A percentile compares a stretch with the other conserved stretches of the same genome.
phyloP scores from a whole-genome alignment of 2,113 vertebrate species.

The Nanorana parkeri region DNA sequence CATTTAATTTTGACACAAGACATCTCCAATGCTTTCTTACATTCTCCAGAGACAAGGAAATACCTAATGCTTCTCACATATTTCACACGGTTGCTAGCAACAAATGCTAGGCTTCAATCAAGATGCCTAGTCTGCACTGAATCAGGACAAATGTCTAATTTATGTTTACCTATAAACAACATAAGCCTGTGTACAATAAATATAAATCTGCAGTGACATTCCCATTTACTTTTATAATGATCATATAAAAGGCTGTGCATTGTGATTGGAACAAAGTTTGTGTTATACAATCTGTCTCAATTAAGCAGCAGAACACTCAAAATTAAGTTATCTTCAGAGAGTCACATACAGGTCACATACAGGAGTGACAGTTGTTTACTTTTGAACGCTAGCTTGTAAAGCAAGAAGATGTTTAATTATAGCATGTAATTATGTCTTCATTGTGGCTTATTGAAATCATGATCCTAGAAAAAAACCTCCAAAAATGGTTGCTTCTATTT shows the following conservation, averaged over 20 bases:
- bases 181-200: conserved; percentile 6
- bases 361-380: conserved; percentile 37
- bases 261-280: conserved; percentile 23
- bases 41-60: conserved; percentile 28
- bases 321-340: conserved; percentile 11
- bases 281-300: conserved; percentile 41
- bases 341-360: conserved; percentile 29
- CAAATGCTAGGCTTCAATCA: conserved; percentile 37
- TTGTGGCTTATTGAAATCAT: no score
- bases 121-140: conserved; percentile 3
- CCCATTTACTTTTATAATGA: conserved; percentile 7
- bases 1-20: conserved; percentile 22
- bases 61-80: conserved; percentile 16
- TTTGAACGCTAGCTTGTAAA: conserved; percentile 23
- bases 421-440: background rate
- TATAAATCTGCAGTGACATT: conserved; percentile 34
- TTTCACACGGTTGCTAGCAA: conserved; percentile 19
- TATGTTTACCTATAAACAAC: conserved; percentile 35
- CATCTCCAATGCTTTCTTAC: conserved; percentile 19
- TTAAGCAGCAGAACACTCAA: conserved; percentile 30
- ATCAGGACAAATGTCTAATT: conserved; percentile 18
- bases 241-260: background rate
- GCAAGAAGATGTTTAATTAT: conserved; percentile 33
- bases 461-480: no score
- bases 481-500: background rate